Percentiles rank a stretch among this genome's conserved stretches.
Evolutionary conservation across 2,113 vertebrate species (phyloP).

Genomic region (Serilophus lunatus): DNA sequence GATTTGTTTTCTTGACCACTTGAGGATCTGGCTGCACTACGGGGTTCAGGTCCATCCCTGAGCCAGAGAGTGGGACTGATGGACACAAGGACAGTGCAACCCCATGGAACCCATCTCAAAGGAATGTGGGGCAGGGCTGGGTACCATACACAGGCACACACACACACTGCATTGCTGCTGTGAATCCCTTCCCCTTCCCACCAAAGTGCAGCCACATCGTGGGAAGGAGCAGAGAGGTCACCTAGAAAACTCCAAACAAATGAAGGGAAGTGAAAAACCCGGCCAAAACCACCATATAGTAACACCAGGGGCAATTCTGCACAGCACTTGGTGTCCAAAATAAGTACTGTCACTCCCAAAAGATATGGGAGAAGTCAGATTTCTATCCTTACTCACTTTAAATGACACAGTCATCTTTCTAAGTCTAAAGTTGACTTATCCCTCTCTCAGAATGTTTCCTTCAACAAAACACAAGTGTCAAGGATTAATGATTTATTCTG

Average conservation of each 20-base stretch:
- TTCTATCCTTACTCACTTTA: not conserved
- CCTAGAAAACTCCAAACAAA: not conserved
- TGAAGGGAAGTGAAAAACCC: not conserved
- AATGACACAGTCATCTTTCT: not conserved
- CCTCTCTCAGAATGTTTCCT: not conserved
- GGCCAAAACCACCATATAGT: not conserved
- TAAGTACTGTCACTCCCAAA: not conserved
- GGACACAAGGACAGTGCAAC: not conserved
- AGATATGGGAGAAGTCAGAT: not conserved
- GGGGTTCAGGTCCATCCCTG: not conserved
- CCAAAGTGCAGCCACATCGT: not conserved
- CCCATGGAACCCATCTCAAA: rapidly evolving
- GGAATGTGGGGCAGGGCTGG: not conserved
- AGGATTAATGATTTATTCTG: not conserved
- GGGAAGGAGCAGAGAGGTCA: not conserved
- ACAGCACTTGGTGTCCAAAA: not conserved
- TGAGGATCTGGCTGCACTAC: not conserved
- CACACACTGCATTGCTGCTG: not conserved
- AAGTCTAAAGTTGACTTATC: not conserved
- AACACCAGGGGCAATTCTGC: not conserved
- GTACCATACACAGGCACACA: not conserved
- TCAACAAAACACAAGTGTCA: not conserved
- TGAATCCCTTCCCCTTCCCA: not conserved
- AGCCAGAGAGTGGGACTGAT: rapidly evolving
- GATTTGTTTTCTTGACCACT: not conserved